These are phyloP conservation scores for Nanger granti DNA, from an alignment of 2,113 vertebrate genomes.

Conservation along the genomic window DNA sequence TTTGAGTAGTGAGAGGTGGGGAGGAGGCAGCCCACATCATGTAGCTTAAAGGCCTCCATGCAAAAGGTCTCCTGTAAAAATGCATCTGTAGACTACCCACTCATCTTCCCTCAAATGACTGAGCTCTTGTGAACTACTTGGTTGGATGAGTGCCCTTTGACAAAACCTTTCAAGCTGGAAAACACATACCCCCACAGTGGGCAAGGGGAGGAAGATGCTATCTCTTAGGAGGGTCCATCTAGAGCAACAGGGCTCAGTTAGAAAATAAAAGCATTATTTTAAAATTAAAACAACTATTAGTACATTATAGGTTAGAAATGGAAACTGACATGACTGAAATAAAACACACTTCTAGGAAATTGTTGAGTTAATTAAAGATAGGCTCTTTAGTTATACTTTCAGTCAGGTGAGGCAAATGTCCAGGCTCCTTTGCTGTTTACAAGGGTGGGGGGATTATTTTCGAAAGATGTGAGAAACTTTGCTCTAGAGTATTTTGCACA, in stretches of 20 bases:
- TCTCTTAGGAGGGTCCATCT: neutral
- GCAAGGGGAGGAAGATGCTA: neutral
- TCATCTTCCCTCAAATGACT: neutral
- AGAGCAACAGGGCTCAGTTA: neutral
- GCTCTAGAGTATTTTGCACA: neutral
- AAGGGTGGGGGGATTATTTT: neutral
- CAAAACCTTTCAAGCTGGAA: neutral
- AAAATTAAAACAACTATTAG: neutral
- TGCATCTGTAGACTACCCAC: neutral
- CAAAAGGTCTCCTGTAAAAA: conserved; percentile 13
- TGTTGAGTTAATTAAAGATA: neutral
- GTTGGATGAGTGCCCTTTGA: neutral
- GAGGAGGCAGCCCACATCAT: neutral
- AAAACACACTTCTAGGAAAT: neutral
- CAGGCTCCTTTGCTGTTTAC: neutral
- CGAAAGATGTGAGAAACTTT: neutral
- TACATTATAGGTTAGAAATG: neutral
- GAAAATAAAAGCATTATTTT: neutral
- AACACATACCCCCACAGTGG: neutral
- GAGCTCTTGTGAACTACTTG: neutral
- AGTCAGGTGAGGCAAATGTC: neutral
- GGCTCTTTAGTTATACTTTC: neutral
- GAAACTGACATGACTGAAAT: neutral
- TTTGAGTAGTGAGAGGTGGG: neutral
- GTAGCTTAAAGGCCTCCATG: neutral